Evolutionary conservation across 2,113 vertebrate species (phyloP).

Genomic region (Chunga burmeisteri): DNA sequence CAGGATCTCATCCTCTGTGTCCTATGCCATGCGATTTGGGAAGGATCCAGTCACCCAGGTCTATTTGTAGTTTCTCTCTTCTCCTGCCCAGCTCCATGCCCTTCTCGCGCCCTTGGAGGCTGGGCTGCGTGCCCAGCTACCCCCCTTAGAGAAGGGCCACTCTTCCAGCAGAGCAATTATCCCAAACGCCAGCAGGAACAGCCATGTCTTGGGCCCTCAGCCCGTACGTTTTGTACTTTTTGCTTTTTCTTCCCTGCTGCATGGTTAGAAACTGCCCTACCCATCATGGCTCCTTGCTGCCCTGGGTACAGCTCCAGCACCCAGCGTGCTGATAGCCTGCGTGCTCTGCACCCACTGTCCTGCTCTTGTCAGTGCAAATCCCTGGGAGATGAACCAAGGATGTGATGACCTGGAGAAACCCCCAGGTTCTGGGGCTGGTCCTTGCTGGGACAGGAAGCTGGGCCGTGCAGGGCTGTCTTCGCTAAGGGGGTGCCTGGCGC

Average conservation of each 20-base stretch:
- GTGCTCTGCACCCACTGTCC: rapidly evolving
- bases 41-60: neutral
- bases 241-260: neutral
- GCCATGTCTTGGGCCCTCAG: neutral
- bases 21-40: neutral
- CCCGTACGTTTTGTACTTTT: neutral
- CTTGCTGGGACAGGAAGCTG: rapidly evolving
- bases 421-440: neutral
- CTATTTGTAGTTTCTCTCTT: neutral
- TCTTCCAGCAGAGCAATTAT: neutral
- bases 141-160: neutral
- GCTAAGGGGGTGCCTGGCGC: neutral
- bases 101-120: neutral
- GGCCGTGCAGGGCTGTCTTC: neutral
- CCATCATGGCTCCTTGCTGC: rapidly evolving
- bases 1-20: neutral
- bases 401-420: neutral
- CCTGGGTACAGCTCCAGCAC: neutral
- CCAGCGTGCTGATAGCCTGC: rapidly evolving
- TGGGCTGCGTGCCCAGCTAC: neutral
- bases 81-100: neutral
- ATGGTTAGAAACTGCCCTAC: neutral
- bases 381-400: neutral
- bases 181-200: neutral
- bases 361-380: neutral